Percentiles rank a stretch among this genome's conserved stretches.
phyloP scores from a whole-genome alignment of 2,113 vertebrate genomes.

The Amphiprion ocellaris region DNA sequence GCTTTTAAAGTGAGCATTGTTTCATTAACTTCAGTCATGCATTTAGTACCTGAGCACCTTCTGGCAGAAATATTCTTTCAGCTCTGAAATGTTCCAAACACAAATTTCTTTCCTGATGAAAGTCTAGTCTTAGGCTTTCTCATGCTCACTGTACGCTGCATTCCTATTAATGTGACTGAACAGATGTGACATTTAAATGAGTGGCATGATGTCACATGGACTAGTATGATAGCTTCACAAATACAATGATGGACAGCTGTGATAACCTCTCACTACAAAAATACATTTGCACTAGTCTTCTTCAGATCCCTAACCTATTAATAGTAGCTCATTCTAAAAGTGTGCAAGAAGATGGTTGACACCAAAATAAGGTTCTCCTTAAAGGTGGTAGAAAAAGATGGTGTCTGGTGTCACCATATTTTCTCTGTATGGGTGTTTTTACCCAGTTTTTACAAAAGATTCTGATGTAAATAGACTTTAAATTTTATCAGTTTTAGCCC shows the following conservation, averaged over 20 bases:
- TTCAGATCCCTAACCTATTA: neutral
- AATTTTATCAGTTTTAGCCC: no score
- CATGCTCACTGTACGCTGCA: neutral
- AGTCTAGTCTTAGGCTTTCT: constrained; percentile 1
- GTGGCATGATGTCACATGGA: neutral
- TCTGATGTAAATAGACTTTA: no score
- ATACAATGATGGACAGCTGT: constrained; percentile 31
- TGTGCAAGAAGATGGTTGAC: neutral
- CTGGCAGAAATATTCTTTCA: neutral
- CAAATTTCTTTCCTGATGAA: neutral
- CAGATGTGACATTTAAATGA: constrained; percentile 42
- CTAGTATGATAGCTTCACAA: constrained; percentile 1
- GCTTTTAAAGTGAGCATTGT: constrained; percentile 35
- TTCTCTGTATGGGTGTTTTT: neutral
- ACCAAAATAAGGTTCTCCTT: neutral
- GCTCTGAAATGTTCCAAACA: neutral
- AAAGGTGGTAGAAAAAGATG: neutral
- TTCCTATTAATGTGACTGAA: neutral
- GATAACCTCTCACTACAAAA: constrained; percentile 1
- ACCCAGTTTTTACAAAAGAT: neutral
- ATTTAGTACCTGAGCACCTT: constrained; percentile 3
- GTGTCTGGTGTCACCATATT: no score
- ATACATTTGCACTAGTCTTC: constrained; percentile 11
- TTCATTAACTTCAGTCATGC: constrained; percentile 28
- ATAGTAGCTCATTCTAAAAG: constrained; percentile 2